Evolutionary conservation across 2,888 invertebrate genomes (phyloP).

Genomic region (Anoncus sp.): DNA sequence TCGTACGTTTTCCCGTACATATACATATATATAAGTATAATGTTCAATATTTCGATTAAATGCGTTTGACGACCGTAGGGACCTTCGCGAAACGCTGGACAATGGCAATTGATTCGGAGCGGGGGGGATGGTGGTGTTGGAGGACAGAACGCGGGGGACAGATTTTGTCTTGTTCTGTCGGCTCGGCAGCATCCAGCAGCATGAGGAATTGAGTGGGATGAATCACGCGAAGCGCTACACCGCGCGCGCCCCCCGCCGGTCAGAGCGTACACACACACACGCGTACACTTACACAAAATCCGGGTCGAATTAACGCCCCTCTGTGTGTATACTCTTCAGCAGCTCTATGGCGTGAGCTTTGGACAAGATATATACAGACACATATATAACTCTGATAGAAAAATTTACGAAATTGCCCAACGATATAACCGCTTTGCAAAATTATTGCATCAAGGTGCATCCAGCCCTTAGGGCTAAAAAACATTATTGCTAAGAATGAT

Average conservation of each 20-base stretch:
- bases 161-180: slow-evolving; percentile 47
- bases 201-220: slow-evolving; percentile 55
- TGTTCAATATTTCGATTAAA: slow-evolving; percentile 44
- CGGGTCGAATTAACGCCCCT: slow-evolving; percentile 45
- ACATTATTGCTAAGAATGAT: too few species aligned
- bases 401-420: too few species aligned
- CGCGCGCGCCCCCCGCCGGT: neutral
- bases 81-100: slow-evolving; percentile 36
- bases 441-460: too few species aligned
- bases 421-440: too few species aligned
- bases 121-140: neutral
- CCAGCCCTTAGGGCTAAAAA: too few species aligned
- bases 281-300: neutral
- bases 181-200: slow-evolving; percentile 11
- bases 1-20: neutral
- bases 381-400: too few species aligned
- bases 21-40: neutral
- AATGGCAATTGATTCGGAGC: slow-evolving; percentile 42
- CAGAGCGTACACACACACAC: slow-evolving; percentile 24
- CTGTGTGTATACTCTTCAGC: slow-evolving; percentile 1
- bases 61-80: slow-evolving; percentile 45
- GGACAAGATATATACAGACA: too few species aligned
- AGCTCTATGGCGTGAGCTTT: neutral
- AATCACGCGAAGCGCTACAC: slow-evolving; percentile 50
- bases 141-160: slow-evolving; percentile 4